phyloP scores from a whole-genome alignment of 2,888 invertebrate genomes.

The Agonopterix subpropinquella region DNA sequence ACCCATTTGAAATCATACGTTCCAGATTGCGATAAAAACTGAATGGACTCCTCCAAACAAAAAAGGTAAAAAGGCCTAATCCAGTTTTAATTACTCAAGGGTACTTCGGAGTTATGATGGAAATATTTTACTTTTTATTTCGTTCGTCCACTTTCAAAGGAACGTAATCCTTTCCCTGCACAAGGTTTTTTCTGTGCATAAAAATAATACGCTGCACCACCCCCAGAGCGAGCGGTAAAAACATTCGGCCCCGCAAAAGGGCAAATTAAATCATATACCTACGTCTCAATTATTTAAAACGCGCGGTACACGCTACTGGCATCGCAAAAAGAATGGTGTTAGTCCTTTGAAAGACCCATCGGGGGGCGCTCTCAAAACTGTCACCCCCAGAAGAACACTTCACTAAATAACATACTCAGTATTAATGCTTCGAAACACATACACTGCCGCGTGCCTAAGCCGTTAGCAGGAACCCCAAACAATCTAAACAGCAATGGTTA shows the following conservation, averaged over 20 bases:
- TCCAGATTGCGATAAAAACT: too few relatives aligned
- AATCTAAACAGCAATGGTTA: conserved; percentile 51
- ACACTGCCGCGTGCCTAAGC: conserved; percentile 32
- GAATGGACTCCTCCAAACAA: too few relatives aligned
- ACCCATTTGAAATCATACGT: too few relatives aligned
- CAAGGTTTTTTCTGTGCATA: conserved; percentile 23
- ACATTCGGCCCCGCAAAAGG: conserved; percentile 51
- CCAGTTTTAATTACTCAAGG: too few relatives aligned
- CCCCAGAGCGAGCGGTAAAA: conserved; percentile 31
- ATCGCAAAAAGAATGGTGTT: conserved; percentile 65
- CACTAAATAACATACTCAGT: conserved; percentile 41
- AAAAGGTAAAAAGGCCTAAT: too few relatives aligned
- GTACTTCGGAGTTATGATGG: neutral
- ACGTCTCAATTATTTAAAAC: conserved; percentile 69
- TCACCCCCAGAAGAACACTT: conserved; percentile 64
- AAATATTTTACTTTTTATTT: conserved; percentile 5
- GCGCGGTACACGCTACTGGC: conserved; percentile 52
- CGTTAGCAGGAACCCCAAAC: conserved; percentile 22
- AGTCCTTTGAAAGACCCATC: conserved; percentile 69
- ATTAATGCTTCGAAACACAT: conserved; percentile 26
- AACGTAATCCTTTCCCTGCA: conserved; percentile 23
- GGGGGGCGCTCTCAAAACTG: conserved; percentile 67
- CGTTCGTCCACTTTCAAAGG: conserved; percentile 11
- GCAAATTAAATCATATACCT: conserved; percentile 71
- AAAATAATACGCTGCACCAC: conserved; percentile 28